Base-by-base conservation (phyloP, 1,140 invertebrate genomes). In the Prorops nasuta region DNA sequence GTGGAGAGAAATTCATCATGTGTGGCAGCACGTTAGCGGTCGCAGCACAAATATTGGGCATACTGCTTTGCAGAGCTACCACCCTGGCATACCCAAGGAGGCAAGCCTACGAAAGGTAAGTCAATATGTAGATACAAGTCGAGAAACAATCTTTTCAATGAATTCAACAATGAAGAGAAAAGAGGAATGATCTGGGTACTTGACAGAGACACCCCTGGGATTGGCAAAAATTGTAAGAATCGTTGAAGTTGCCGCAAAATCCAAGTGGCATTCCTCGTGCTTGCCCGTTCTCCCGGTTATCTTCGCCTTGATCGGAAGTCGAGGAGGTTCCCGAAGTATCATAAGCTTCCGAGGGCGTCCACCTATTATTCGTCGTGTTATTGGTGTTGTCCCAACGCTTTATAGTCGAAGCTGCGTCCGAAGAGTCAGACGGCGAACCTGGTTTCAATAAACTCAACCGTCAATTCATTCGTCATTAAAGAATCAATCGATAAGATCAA, bases 311-410 rank as follows among this genome's bases (percentile, higher is more conserved):
- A 18, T 72, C 70, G 12, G 70, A 69, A 20, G 67, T 68, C 4
- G 74, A 72, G 64, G 51, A 67, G 7, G 70, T 69, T 22, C 56
- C 71, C 1, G 66, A 67, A 17, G 72, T 73, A 22, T 73, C 71
- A 50, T 74, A 71, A 2, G 54, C 54, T 38, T 74, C 72, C 20
- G 71, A 67, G 9, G 64, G 59, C 16, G 62, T 72, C 71, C 71
- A 75, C 17, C 60, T 51, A n/a, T n/a, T n/a, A n/a, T n/a, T n/a
- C n/a, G n/a, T n/a, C n/a, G n/a, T n/a, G n/a, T n/a, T n/a, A n/a
- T n/a, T n/a, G n/a, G n/a, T n/a, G 49, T 50, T 60, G 36, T 69
- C 60, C 66, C 66, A 74, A 31, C 54, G 67, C 38, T 76, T 75
- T 22, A 69, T 64, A 15, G 67, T 72, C 17, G 69, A 72, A 6